Conservation (phyloP, 2,797 vertebrate species). For the Poecile montanus region DNA sequence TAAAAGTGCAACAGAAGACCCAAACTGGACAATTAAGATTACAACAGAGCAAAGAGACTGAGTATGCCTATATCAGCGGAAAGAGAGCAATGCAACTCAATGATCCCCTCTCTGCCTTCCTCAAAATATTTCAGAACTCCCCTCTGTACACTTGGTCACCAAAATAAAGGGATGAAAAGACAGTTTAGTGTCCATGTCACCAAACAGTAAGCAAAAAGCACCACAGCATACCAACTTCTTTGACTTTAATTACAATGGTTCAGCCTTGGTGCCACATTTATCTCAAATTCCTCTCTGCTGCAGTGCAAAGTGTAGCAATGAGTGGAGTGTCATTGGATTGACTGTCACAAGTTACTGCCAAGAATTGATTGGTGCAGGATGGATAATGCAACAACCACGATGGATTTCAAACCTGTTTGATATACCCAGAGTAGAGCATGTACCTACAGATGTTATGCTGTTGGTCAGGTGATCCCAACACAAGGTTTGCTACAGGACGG, state of each 20-base stretch:
- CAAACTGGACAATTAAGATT: background rate
- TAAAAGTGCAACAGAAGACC: background rate
- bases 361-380: background rate
- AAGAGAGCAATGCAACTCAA: background rate
- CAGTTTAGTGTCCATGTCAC: background rate
- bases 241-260: background rate
- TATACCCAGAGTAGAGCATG: background rate
- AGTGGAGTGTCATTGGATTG: background rate
- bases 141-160: background rate
- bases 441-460: background rate
- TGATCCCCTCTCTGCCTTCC: background rate
- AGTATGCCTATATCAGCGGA: background rate
- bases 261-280: background rate
- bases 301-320: background rate
- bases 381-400: background rate
- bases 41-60: background rate
- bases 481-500: background rate
- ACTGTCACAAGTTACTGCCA: background rate
- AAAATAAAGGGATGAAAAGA: background rate
- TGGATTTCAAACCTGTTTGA: background rate
- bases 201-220: background rate
- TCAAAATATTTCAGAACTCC: background rate
- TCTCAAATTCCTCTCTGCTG: background rate
- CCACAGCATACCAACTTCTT: background rate
- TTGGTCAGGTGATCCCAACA: background rate